Conservation (phyloP, 1,140 invertebrate genomes). For the Campoletis sonorensis region DNA sequence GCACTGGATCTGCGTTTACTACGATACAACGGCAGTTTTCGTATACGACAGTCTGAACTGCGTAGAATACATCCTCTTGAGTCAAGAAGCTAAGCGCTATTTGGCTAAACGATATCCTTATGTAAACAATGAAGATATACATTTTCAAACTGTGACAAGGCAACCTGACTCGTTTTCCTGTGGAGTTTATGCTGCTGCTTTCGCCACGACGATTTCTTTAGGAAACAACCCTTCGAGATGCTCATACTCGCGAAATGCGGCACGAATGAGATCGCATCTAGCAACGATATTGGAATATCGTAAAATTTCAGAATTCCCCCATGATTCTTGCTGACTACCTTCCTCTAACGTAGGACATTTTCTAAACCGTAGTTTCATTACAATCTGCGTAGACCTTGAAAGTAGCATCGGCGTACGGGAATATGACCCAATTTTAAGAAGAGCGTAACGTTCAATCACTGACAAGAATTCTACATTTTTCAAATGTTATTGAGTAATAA, state of each 20-base stretch:
- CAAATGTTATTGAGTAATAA: too few relatives aligned
- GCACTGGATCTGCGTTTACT: conserved; percentile 46
- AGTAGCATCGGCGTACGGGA: too few relatives aligned
- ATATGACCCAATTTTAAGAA: too few relatives aligned
- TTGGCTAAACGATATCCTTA: conserved; percentile 29
- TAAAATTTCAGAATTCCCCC: not conserved
- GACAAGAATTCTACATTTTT: too few relatives aligned
- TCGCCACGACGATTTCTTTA: conserved; percentile 45
- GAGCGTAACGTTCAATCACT: too few relatives aligned
- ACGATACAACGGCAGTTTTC: conserved; percentile 19
- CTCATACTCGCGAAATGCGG: conserved; percentile 37
- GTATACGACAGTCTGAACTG: conserved; percentile 39
- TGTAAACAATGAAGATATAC: conserved; percentile 2
- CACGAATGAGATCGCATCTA: conserved; percentile 43
- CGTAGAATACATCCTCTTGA: not conserved
- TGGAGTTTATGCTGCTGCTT: conserved; percentile 51
- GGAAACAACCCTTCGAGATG: conserved; percentile 14
- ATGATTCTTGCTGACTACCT: not conserved
- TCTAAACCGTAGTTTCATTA: too few relatives aligned
- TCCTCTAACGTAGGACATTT: too few relatives aligned
- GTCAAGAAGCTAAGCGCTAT: conserved; percentile 28
- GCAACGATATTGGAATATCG: not conserved
- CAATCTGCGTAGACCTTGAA: too few relatives aligned
- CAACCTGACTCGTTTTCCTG: conserved; percentile 42
- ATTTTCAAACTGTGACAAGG: conserved; percentile 17